Percentiles rank a stretch among this genome's conserved stretches.
Conservation (phyloP, 2,888 invertebrate species). For the Eupelmus urozonus region DNA sequence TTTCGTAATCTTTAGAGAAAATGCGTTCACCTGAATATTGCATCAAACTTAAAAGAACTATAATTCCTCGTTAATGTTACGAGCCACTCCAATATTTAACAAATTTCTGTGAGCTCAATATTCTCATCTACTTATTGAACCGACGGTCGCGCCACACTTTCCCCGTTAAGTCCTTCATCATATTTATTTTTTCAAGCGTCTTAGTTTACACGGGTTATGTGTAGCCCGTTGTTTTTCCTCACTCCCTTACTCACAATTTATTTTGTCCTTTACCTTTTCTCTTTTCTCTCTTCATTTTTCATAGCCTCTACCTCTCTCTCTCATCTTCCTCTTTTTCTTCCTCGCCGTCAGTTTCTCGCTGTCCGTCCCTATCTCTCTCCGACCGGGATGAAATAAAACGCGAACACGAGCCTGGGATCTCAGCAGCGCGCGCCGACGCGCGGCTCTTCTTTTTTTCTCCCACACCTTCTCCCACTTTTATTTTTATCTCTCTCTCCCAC, state of each 20-base stretch:
- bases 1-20: too few species aligned
- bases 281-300: constrained; percentile 12
- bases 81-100: too few species aligned
- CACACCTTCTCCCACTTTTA: background rate
- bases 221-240: too few species aligned
- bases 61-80: too few species aligned
- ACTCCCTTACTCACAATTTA: constrained; percentile 1
- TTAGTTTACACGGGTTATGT: too few species aligned
- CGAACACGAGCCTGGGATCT: constrained; percentile 23
- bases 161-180: too few species aligned
- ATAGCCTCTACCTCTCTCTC: constrained; percentile 5
- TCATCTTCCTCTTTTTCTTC: background rate
- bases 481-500: background rate
- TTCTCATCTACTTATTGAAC: too few species aligned
- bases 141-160: too few species aligned
- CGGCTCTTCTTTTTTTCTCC: constrained; percentile 3
- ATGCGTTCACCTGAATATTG: too few species aligned
- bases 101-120: too few species aligned
- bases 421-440: background rate
- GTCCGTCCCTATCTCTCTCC: background rate
- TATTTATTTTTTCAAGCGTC: too few species aligned
- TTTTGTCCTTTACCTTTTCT: background rate
- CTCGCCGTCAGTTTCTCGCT: background rate
- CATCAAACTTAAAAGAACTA: too few species aligned
- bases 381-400: constrained; percentile 31